Evolutionary conservation across 2,888 invertebrate genomes (phyloP), one percentile per base, ranked within the genome.

Genomic region (Caenorhabditis sp.): DNA sequence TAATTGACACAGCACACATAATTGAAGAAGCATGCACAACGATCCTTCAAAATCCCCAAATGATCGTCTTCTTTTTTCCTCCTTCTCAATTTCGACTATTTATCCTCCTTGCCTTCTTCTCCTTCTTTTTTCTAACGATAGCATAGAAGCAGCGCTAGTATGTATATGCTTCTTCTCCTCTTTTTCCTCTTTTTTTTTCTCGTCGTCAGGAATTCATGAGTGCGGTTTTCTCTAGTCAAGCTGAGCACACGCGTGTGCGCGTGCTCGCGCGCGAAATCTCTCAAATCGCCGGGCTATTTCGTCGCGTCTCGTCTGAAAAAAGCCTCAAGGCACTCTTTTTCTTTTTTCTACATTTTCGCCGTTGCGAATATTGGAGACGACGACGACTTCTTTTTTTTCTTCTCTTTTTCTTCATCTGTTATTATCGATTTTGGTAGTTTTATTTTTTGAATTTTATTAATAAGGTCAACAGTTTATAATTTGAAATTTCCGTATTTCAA

Each of bases 171-270:
- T n/a, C n/a, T 36, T 59, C 36, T 51, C 43, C 23, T 24, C 53
- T 55, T 14, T 54, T 36, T 50, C 19, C 24, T 53, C 21, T 53
- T 53, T 21, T 17, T 43, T 31, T 10, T 31, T 31, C 31, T 55
- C 64, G 58, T 69, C 69, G 69, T 69, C 69, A 69, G 62, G 64
- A 69, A 69, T 69, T 69, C 69, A 61, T 64, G 69, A 69, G 69
- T 60, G 58, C 60, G 60, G 60, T 63, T 68, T 62, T 63, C 68
- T 69, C 68, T 31, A 37, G 5, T 24, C 27, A 27, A 23, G 14
- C 54, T n/a, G 49, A 24, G 64, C 69, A 64, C 61, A 51, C 59
- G 37, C 50, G 26, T 62, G 62, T 37, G 61, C 55, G 55, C 17
- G 58, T 27, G 50, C 24, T 12, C 57, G 65, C 64, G 24, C 55